Conservation (phyloP, 35 echinoderm and acorn worm genomes). For the Lytechinus pictus region DNA sequence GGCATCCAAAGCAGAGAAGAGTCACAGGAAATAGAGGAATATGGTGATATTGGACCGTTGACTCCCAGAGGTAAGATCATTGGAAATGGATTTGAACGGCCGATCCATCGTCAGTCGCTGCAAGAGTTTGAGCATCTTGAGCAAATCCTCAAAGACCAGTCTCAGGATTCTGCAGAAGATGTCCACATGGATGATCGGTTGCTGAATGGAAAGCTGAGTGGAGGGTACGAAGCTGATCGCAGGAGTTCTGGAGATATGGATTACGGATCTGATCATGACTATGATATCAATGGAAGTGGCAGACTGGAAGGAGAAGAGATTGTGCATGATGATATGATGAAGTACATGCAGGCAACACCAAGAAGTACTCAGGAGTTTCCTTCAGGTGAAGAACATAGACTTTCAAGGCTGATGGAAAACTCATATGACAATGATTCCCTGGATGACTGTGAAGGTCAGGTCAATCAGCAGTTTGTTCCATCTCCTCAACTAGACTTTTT, state of each 20-base stretch:
- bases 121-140: conserved; percentile 23
- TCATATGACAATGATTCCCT: conserved; percentile 32
- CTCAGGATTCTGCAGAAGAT: background rate
- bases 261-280: background rate
- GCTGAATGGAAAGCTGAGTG: background rate
- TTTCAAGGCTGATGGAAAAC: conserved; percentile 14
- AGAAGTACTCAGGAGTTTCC: background rate
- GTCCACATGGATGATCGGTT: background rate
- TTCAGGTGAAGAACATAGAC: background rate
- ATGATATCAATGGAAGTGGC: background rate
- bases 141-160: conserved; percentile 22
- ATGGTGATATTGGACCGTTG: background rate
- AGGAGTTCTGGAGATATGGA: conserved; percentile 21
- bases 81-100: conserved; percentile 20
- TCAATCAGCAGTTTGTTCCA: background rate
- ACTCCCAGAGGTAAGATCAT: conserved; percentile 40
- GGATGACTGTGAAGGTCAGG: background rate
- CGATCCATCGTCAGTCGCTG: conserved; percentile 40
- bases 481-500: conserved; percentile 21
- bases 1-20: background rate
- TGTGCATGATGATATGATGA: conserved; percentile 20
- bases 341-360: conserved; percentile 45
- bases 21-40: background rate
- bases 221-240: background rate
- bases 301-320: background rate